Conservation (phyloP, 2,888 invertebrate genomes). For the Tipula confusa region DNA sequence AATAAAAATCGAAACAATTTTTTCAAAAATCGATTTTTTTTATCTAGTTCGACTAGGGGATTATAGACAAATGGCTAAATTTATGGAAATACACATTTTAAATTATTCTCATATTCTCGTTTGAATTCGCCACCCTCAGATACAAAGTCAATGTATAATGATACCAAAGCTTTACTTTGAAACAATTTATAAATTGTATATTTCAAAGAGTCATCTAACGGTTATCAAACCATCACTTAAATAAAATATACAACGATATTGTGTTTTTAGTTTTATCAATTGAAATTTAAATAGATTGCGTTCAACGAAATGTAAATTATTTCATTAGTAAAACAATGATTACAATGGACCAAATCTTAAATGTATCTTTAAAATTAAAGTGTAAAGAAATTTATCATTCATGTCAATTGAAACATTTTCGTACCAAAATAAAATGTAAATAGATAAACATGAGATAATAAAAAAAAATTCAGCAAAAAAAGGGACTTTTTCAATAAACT, state of each 20-base stretch:
- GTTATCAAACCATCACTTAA: not conserved
- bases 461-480: not conserved
- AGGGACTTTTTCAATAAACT: too few species aligned
- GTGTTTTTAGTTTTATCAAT: not conserved
- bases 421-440: not conserved
- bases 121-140: not conserved
- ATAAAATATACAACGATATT: not conserved
- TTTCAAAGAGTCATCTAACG: not conserved
- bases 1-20: not conserved
- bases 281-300: not conserved
- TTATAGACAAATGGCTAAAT: not conserved
- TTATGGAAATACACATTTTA: conserved; percentile 16
- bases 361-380: not conserved
- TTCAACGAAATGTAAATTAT: not conserved
- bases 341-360: not conserved
- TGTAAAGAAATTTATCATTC: not conserved
- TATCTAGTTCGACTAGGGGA: conserved; percentile 3
- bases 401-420: not conserved
- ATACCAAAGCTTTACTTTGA: not conserved
- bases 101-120: not conserved
- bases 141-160: not conserved
- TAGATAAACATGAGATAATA: not conserved
- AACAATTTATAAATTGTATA: not conserved
- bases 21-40: not conserved
- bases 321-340: not conserved